Conservation (phyloP, 2,113 vertebrate genomes). For the Monopterus albus region DNA sequence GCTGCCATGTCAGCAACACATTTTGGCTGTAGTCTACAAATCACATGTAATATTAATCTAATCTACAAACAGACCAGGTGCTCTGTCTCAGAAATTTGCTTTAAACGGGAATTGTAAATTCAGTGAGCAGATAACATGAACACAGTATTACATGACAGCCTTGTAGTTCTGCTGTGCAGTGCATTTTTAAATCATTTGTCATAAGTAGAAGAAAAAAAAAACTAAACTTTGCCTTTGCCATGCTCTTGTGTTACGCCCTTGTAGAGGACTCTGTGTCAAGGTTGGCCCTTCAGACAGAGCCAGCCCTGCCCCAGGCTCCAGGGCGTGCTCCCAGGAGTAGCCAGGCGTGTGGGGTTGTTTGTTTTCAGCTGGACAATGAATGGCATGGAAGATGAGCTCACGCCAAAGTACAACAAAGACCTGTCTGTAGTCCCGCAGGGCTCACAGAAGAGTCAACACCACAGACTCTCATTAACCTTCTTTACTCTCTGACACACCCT, state of each 20-base stretch:
- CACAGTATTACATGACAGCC: not conserved
- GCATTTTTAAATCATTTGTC: not conserved
- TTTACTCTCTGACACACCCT: constrained; percentile 8
- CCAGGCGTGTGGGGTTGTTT: constrained; percentile 64
- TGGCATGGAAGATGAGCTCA: constrained; percentile 76
- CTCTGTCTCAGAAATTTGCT: no score
- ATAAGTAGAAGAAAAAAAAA: no score
- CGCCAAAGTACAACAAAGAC: constrained; percentile 63
- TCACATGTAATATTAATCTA: not conserved
- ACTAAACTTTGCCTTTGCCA: no score
- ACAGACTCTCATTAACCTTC: constrained; percentile 53
- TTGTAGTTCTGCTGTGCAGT: not conserved
- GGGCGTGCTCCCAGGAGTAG: constrained; percentile 39
- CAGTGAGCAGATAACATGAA: not conserved
- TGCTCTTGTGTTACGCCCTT: not conserved
- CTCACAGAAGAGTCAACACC: constrained; percentile 15
- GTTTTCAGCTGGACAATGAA: constrained; percentile 74
- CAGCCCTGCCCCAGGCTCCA: constrained; percentile 13
- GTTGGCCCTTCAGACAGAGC: constrained; percentile 43
- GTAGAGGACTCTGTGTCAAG: not conserved
- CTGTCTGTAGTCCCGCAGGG: constrained; percentile 52
- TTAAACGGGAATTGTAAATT: not conserved
- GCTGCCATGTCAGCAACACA: no score
- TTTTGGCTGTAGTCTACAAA: not conserved
- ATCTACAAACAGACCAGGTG: not conserved